A percentile compares a stretch with the other conserved stretches of the same genome.
These are phyloP conservation scores for Polydesmus complanatus DNA, from an alignment of 2,888 invertebrate genomes.

Conservation along the genomic window DNA sequence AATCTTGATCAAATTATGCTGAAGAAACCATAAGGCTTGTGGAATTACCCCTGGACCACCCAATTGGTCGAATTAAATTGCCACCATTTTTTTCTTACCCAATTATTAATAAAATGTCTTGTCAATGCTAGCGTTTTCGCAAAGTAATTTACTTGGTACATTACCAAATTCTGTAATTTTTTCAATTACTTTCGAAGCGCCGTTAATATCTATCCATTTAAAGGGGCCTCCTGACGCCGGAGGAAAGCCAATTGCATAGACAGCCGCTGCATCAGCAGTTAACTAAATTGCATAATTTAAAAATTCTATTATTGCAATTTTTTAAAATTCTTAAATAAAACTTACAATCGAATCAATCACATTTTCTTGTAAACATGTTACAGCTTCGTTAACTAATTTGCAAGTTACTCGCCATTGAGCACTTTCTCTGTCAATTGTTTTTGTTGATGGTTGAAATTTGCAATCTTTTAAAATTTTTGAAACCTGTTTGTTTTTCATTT, in stretches of 20 bases:
- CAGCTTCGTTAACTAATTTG: slow-evolving; percentile 93
- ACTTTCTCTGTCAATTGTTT: slow-evolving; percentile 61
- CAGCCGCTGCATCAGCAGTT: slow-evolving; percentile 96
- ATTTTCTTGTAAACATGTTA: slow-evolving; percentile 88
- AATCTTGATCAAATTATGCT: too few relatives aligned
- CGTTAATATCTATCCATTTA: slow-evolving; percentile 86
- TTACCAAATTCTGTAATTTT: slow-evolving; percentile 75
- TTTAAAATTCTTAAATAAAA: background rate
- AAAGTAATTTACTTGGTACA: background rate
- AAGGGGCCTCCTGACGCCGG: slow-evolving; percentile 86
- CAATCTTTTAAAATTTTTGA: slow-evolving; percentile 43
- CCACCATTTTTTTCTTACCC: too few relatives aligned
- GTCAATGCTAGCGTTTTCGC: background rate
- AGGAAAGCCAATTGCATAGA: slow-evolving; percentile 97
- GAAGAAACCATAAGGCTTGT: too few relatives aligned
- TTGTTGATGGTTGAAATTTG: slow-evolving; percentile 87
- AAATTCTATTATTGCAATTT: background rate
- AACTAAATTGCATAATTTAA: slow-evolving; percentile 38
- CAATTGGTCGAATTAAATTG: too few relatives aligned
- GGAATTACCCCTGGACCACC: too few relatives aligned
- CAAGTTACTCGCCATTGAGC: slow-evolving; percentile 86
- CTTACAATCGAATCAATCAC: slow-evolving; percentile 74
- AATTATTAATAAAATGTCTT: too few relatives aligned
- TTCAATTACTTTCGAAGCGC: slow-evolving; percentile 73
- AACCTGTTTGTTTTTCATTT: slow-evolving; percentile 2